Conservation (phyloP, 2,888 invertebrate species). For the Orchestes rusci region DNA sequence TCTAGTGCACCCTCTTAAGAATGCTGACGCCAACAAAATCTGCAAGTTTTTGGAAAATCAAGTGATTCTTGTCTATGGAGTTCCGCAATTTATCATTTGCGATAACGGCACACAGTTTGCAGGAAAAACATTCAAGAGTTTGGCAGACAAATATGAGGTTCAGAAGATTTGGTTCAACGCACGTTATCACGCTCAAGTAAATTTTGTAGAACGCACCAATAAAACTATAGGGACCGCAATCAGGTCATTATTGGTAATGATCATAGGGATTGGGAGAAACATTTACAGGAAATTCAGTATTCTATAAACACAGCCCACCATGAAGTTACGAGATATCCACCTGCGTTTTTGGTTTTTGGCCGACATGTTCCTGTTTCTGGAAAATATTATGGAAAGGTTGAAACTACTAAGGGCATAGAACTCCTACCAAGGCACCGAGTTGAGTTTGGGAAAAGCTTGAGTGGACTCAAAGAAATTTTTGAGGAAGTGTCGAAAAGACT, state of each 20-base stretch:
- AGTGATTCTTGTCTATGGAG: slow-evolving; percentile 20
- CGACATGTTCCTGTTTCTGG: no score
- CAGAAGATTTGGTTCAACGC: slow-evolving; percentile 28
- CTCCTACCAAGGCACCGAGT: no score
- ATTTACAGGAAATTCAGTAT: slow-evolving; percentile 1
- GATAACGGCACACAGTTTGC: slow-evolving; percentile 20
- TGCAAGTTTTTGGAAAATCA: slow-evolving; percentile 21
- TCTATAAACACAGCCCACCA: no score
- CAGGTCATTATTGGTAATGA: slow-evolving; percentile 6
- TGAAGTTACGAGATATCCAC: no score
- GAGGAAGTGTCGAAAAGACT: no score
- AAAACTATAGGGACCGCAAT: slow-evolving; percentile 32
- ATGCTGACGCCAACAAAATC: slow-evolving; percentile 9
- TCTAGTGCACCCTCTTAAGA: slow-evolving; percentile 4
- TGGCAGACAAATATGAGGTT: slow-evolving; percentile 21
- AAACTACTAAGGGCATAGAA: no score
- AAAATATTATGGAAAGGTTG: no score
- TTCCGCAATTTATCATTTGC: slow-evolving; percentile 13
- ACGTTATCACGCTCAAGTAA: slow-evolving; percentile 34
- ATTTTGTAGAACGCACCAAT: slow-evolving; percentile 35
- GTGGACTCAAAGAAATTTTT: no score
- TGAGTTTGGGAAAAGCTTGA: no score
- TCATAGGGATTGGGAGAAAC: slow-evolving; percentile 3
- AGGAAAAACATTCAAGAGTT: slow-evolving; percentile 14
- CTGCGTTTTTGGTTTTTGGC: no score